Base-by-base conservation (phyloP, 64 coral and sea anemone species). In the Actinia tenebrosa region DNA sequence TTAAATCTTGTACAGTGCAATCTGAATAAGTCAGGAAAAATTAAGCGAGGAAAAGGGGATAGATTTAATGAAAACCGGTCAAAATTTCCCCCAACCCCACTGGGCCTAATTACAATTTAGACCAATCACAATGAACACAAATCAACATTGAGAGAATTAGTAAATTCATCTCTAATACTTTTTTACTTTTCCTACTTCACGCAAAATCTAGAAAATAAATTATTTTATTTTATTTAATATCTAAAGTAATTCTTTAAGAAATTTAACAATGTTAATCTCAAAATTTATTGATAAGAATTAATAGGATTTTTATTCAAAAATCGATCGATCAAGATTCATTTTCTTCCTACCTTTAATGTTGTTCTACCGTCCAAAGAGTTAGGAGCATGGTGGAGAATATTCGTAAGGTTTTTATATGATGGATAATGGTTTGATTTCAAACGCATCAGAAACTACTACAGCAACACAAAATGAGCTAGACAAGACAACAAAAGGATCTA, bases 271-370 rank as follows among this genome's bases (percentile, higher is more conserved):
- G 3, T 22, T 66, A n/a, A 3, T 23, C 0, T 5, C 22, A 23
- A 9, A 66, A 66, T 23, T 25, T 79, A 42, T 44, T 45, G 2
- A 45, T 42, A 10, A 79, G 9, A 4, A 30, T 46, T 44, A 46
- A 79, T 8, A 42, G 77, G 15, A 30, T 16, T 44, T 45, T 18
- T 20, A 52, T 16, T 53, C 14, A 81, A 37, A 4, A 45, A 7
- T 52, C 53, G 20, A 17, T 75, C 53, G 79, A 81, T 52, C 9
- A 53, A 81, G 43, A 22, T 50, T 14, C 53, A 81, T 81, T 52
- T 50, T 81, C 79, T 81, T 45, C 20, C 5, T 22, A 81, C 79
- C 19, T 45, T n/a, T 27, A 81, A 81, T 81, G 79, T 81, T 81
- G 79, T 81, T 81, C 79, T 81, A 43, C 42, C 69, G 69, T 14